Conservation (phyloP, 2,797 vertebrate genomes). For the Valencia hispanica region DNA sequence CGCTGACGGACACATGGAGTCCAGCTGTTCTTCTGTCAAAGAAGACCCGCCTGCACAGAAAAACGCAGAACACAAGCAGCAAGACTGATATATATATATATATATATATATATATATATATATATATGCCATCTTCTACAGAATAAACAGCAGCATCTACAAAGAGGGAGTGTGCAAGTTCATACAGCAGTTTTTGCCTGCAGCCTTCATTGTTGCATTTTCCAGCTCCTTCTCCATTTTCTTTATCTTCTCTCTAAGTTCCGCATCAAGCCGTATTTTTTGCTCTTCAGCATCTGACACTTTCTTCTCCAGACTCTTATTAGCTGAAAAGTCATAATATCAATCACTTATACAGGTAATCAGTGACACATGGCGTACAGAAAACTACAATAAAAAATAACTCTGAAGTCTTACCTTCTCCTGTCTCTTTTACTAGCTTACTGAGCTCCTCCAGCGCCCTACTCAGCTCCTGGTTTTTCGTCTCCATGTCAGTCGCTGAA, state of each 20-base stretch:
- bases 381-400: background rate
- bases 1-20: slow-evolving; percentile 94
- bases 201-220: slow-evolving; percentile 86
- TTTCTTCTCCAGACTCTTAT: slow-evolving; percentile 86
- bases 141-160: background rate
- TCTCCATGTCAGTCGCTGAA: slow-evolving; percentile 88
- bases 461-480: slow-evolving; percentile 89
- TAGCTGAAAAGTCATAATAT: slow-evolving; percentile 76
- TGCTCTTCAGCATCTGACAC: slow-evolving; percentile 81
- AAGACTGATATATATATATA: too few relatives aligned
- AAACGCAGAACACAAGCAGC: slow-evolving; percentile 2
- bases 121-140: background rate
- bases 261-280: slow-evolving; percentile 84
- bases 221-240: slow-evolving; percentile 94
- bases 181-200: slow-evolving; percentile 92
- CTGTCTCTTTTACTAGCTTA: slow-evolving; percentile 88
- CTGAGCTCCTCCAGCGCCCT: slow-evolving; percentile 92
- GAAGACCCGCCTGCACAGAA: slow-evolving; percentile 80
- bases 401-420: slow-evolving; percentile 81
- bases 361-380: background rate
- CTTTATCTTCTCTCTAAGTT: slow-evolving; percentile 87
- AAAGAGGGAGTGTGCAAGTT: background rate
- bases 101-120: too few relatives aligned
- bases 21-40: slow-evolving; percentile 91
- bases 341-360: background rate